Percentiles rank a stretch among this genome's conserved stretches.
Evolutionary conservation across 2,113 vertebrate genomes (phyloP).

Genomic region (Pardalotus punctatus): DNA sequence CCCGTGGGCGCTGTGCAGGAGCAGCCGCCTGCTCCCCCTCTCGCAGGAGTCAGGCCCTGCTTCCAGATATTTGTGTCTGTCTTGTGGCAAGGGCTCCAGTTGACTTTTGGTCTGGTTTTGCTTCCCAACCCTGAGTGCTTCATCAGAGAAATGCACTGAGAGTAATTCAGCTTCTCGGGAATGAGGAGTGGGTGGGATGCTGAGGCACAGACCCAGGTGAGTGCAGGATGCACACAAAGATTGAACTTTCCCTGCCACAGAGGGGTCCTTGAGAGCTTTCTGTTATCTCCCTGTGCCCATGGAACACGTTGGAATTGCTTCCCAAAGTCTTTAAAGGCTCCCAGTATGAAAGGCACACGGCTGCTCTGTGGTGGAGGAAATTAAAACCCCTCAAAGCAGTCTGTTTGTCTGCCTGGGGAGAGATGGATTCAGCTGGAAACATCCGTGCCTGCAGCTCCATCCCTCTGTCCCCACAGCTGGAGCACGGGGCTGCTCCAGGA

Average conservation of each 20-base stretch:
- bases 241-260: slow-evolving; percentile 61
- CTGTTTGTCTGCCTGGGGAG: slow-evolving; percentile 35
- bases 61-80: not conserved
- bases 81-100: not conserved
- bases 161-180: not conserved
- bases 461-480: not conserved
- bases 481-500: fast-evolving
- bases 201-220: not conserved
- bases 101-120: slow-evolving; percentile 14
- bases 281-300: slow-evolving; percentile 68
- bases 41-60: not conserved
- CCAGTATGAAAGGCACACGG: not conserved
- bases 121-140: slow-evolving; percentile 29
- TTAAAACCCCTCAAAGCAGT: slow-evolving; percentile 12
- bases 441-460: not conserved
- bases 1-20: not conserved
- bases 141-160: not conserved
- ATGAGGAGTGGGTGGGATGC: not conserved
- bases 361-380: not conserved
- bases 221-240: slow-evolving; percentile 17
- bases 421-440: not conserved
- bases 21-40: not conserved
- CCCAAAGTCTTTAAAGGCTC: slow-evolving; percentile 66
- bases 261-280: slow-evolving; percentile 67
- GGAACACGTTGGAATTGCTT: slow-evolving; percentile 70